These are phyloP conservation scores for Spea hammondii DNA, from an alignment of 2,797 vertebrate species.

Conservation along the genomic window DNA sequence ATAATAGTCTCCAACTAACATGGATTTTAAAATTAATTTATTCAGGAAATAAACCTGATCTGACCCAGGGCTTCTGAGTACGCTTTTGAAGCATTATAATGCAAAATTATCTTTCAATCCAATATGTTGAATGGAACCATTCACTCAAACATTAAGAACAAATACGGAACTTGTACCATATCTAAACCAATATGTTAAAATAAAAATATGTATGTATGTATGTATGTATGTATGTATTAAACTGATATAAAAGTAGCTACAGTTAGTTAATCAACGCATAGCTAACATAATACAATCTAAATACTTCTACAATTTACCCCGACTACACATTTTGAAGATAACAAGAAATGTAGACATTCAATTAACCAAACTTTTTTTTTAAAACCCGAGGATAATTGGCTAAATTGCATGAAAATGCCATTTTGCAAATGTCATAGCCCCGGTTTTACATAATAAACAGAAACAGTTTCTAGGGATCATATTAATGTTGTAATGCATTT, in stretches of 20 bases:
- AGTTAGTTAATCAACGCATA: neutral
- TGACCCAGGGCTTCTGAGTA: too few relatives aligned
- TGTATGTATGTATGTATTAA: neutral
- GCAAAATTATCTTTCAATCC: slow-evolving; percentile 16
- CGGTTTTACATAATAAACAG: slow-evolving; percentile 32
- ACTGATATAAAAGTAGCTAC: neutral
- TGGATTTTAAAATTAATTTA: too few relatives aligned
- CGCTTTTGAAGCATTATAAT: too few relatives aligned
- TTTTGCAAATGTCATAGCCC: slow-evolving; percentile 45
- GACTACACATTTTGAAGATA: slow-evolving; percentile 26
- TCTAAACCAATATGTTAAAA: slow-evolving; percentile 27
- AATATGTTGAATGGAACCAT: slow-evolving; percentile 25
- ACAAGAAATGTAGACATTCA: slow-evolving; percentile 30
- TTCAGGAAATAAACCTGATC: too few relatives aligned
- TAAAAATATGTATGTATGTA: too few relatives aligned
- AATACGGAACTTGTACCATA: slow-evolving; percentile 22
- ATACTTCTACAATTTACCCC: slow-evolving; percentile 17
- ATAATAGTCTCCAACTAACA: too few relatives aligned
- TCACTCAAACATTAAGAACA: slow-evolving; percentile 39
- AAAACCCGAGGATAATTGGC: slow-evolving; percentile 27
- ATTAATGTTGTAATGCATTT: neutral
- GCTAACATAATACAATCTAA: neutral
- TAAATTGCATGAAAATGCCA: slow-evolving; percentile 36
- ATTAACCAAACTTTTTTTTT: slow-evolving; percentile 29
- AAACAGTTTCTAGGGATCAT: slow-evolving; percentile 5